Base-by-base conservation (phyloP, 35 echinoderm and acorn worm genomes). In the Lytechinus pictus region DNA sequence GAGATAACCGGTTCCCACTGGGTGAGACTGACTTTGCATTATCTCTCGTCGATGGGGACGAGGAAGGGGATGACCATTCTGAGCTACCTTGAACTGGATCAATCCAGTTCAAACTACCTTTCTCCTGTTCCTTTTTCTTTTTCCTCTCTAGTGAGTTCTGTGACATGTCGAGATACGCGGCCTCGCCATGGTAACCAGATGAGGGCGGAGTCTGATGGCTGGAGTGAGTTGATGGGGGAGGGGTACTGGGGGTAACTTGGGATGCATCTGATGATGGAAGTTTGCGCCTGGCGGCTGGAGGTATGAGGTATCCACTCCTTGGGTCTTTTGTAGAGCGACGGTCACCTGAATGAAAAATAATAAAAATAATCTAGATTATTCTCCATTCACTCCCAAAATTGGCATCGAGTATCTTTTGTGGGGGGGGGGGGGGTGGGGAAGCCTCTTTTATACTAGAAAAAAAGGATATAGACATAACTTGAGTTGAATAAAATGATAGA, bases 61-160 rank as follows among this genome's bases (percentile, higher is more conserved):
- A 79, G 7, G 66, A 79, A 79, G 66, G n/a, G 19, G 66, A 79
- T n/a, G 28, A 90, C 10, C 52, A 44, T 54, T 90, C 88, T 3
- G 16, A 90, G n/a, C 88, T 14, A 90, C 28, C 14, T 90, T 90
- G 88, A 90, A 90, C 88, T 5, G 88, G 88, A 52, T 90, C 28
- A 7, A 13, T n/a, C 88, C 5, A 6, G 88, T 54, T 90, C 1
- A 16, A 28, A 52, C 28, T 4, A 33, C 8, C 10, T 90, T 90
- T 12, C 88, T 90, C 29, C 16, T 93, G 19, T 79, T 93, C 21
- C 9, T 93, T 93, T 19, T 54, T 93, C 55, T 93, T 93, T 19
- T 28, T 93, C 92, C 92, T 93, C 92, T 93, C 92, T 19, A 93
- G 92, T 19, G 92, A 93, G 53, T 33, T 28, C 92, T 93, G 92